Evolutionary conservation across 2,797 vertebrate genomes (phyloP).

Genomic region (Cynodonichthys magdalenae): DNA sequence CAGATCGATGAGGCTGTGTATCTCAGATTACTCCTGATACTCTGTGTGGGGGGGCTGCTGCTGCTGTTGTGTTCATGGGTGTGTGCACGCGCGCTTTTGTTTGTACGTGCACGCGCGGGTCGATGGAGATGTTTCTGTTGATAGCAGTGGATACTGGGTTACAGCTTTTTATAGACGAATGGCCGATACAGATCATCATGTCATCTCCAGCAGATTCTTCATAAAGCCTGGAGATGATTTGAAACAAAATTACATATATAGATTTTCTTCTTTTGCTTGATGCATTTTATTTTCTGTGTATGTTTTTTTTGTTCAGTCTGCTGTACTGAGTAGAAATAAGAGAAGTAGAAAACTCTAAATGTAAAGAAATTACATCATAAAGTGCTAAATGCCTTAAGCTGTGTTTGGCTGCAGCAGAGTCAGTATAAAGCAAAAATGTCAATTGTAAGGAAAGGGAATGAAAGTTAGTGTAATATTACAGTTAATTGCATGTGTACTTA

Average conservation of each 20-base stretch:
- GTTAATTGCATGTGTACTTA: no score
- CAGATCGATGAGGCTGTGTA: constrained; percentile 67
- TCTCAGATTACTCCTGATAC: constrained; percentile 54
- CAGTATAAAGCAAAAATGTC: no score
- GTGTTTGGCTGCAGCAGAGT: no score
- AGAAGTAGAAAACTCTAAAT: no score
- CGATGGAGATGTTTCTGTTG: constrained; percentile 34
- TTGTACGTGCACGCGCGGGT: constrained; percentile 44
- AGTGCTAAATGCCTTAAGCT: no score
- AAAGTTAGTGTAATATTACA: no score
- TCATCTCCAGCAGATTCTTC: constrained; percentile 10
- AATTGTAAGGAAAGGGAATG: no score
- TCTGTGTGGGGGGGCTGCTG: constrained; percentile 34
- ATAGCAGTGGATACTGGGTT: constrained; percentile 29
- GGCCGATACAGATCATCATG: constrained; percentile 20
- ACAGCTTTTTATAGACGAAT: constrained; percentile 36
- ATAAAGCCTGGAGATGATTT: constrained; percentile 29
- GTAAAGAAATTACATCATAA: no score
- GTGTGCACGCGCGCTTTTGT: constrained; percentile 31
- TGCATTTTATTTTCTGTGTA: background rate
- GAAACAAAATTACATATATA: background rate
- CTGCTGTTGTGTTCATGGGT: constrained; percentile 16
- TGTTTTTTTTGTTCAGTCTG: no score
- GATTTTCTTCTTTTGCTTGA: background rate
- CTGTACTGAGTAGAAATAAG: no score